Percentiles rank a stretch among this genome's conserved stretches.
These are phyloP conservation scores for Leucopsar rothschildi DNA, from an alignment of 2,113 vertebrate species.

Conservation along the genomic window DNA sequence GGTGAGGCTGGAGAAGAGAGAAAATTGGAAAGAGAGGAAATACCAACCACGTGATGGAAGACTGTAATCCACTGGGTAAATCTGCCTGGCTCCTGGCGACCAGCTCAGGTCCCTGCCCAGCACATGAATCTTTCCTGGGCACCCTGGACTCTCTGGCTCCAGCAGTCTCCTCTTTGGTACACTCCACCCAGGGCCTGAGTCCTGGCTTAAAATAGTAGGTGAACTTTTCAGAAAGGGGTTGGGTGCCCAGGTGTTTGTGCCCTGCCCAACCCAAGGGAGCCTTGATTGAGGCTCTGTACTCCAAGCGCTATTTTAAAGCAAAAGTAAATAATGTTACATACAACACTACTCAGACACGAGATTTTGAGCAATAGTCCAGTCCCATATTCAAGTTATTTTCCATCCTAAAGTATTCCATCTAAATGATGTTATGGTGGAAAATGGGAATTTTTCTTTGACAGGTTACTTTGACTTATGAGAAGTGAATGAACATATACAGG, in stretches of 20 bases:
- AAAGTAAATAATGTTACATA: neutral
- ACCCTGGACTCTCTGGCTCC: neutral
- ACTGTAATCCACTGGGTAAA: neutral
- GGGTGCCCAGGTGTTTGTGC: neutral
- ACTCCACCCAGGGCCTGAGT: neutral
- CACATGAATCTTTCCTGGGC: neutral
- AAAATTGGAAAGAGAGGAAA: neutral
- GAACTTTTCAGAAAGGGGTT: neutral
- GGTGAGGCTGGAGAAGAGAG: neutral
- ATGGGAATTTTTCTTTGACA: neutral
- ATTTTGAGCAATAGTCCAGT: neutral
- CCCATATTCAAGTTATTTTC: neutral
- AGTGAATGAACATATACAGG: neutral
- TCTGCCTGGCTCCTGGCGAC: neutral
- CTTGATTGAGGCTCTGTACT: neutral
- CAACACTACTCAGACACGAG: neutral
- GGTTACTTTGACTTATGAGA: neutral
- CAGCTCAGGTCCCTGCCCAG: fast-evolving
- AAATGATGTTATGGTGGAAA: neutral
- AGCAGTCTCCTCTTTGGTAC: neutral
- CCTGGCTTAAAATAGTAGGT: constrained; percentile 7
- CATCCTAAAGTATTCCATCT: neutral
- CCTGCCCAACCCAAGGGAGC: neutral
- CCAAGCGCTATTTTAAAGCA: neutral
- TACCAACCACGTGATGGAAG: neutral